Conservation (phyloP, 2,113 vertebrate genomes). For the Hiodon alosoides region DNA sequence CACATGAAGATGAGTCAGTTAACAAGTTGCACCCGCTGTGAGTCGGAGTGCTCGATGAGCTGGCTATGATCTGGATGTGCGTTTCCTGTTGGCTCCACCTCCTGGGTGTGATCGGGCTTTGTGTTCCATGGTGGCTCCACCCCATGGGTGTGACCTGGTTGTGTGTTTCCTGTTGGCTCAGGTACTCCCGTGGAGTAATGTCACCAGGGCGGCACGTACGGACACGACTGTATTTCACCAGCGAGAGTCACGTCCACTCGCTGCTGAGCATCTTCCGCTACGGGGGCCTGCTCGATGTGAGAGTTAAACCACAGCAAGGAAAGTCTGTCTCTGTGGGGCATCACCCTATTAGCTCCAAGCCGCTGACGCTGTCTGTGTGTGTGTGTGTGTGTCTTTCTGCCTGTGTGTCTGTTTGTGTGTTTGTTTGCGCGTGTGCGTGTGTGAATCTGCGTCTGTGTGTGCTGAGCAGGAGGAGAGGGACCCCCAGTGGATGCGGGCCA, state of each 20-base stretch:
- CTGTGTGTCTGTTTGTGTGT: neutral
- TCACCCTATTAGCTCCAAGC: too few relatives aligned
- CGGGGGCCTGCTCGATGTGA: slow-evolving; percentile 86
- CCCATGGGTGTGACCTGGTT: neutral
- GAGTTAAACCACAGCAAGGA: slow-evolving; percentile 32
- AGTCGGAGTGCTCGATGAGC: slow-evolving; percentile 29
- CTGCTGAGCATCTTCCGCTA: slow-evolving; percentile 94
- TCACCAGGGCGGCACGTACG: slow-evolving; percentile 92
- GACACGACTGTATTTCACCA: slow-evolving; percentile 94
- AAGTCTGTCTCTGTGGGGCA: neutral
- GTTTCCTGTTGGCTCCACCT: slow-evolving; percentile 7
- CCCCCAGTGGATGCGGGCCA: slow-evolving; percentile 91
- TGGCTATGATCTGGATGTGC: neutral
- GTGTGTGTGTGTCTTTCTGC: neutral
- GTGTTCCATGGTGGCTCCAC: slow-evolving; percentile 5
- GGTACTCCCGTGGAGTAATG: slow-evolving; percentile 94
- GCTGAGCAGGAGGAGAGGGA: slow-evolving; percentile 80
- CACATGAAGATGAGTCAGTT: slow-evolving; percentile 94
- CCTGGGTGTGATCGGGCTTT: slow-evolving; percentile 35
- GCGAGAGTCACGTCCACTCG: slow-evolving; percentile 95
- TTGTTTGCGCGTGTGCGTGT: neutral
- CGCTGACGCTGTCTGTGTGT: neutral
- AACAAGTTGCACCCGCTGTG: slow-evolving; percentile 95
- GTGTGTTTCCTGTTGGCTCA: slow-evolving; percentile 46
- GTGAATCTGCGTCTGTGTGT: neutral